Percentiles rank a stretch among this genome's conserved stretches.
phyloP scores from a whole-genome alignment of 2,113 vertebrate species.

The Hyaena hyaena region DNA sequence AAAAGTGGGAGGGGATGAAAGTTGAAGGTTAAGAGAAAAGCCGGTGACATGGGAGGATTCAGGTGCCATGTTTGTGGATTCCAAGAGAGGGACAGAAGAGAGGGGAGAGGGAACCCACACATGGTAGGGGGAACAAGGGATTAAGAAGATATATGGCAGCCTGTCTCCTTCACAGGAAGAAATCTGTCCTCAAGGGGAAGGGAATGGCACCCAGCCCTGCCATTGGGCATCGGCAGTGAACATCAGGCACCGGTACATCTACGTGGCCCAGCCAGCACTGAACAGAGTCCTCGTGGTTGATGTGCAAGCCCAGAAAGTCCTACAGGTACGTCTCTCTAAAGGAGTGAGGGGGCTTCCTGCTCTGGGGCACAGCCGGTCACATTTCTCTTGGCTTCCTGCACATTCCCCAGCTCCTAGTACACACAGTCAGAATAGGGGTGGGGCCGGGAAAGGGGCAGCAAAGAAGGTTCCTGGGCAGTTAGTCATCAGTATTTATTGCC shows the following conservation, averaged over 20 bases:
- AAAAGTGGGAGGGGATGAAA: not conserved
- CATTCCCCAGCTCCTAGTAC: not conserved
- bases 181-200: slow-evolving; percentile 92
- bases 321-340: slow-evolving; percentile 89
- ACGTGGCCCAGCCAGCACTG: slow-evolving; percentile 92
- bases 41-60: not conserved
- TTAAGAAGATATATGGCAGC: not conserved
- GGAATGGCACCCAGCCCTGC: slow-evolving; percentile 87
- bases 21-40: not conserved
- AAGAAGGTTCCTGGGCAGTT: not conserved
- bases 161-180: slow-evolving; percentile 89
- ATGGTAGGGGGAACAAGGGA: accelerated
- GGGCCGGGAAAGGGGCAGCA: not conserved
- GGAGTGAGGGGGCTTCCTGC: not conserved
- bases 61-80: not conserved
- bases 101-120: not conserved
- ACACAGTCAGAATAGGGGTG: not conserved
- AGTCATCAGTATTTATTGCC: not conserved
- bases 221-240: slow-evolving; percentile 96
- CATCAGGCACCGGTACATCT: slow-evolving; percentile 95
- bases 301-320: slow-evolving; percentile 94
- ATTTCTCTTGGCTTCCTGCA: not conserved
- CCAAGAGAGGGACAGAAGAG: not conserved
- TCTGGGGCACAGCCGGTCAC: not conserved
- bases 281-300: slow-evolving; percentile 94